These are phyloP conservation scores for Teleiodes luculella DNA, from an alignment of 2,888 invertebrate species.

Conservation along the genomic window DNA sequence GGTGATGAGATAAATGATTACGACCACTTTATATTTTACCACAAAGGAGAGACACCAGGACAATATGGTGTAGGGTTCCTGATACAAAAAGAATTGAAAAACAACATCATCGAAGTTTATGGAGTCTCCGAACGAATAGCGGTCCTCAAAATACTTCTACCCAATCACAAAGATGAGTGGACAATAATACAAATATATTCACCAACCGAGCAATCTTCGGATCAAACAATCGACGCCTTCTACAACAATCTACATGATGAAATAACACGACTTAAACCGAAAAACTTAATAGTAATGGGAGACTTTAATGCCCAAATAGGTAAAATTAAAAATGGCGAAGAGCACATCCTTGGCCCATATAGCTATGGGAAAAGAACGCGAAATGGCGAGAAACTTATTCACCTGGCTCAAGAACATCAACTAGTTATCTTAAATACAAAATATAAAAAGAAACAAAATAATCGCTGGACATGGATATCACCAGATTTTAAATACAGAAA, in stretches of 20 bases:
- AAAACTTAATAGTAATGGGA: slow-evolving; percentile 21
- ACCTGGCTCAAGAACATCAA: slow-evolving; percentile 19
- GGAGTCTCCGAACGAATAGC: slow-evolving; percentile 26
- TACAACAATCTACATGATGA: slow-evolving; percentile 6
- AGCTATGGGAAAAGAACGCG: slow-evolving; percentile 19
- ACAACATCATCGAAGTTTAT: slow-evolving; percentile 21
- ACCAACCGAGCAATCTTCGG: slow-evolving; percentile 19
- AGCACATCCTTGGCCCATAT: slow-evolving; percentile 20
- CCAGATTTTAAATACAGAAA: slow-evolving; percentile 22
- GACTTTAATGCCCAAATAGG: slow-evolving; percentile 25
- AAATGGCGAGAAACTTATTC: slow-evolving; percentile 22
- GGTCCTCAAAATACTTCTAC: not conserved
- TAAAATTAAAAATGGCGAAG: slow-evolving; percentile 15
- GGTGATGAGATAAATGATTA: slow-evolving; percentile 20
- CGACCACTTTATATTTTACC: slow-evolving; percentile 17
- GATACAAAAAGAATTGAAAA: slow-evolving; percentile 20
- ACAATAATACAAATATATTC: slow-evolving; percentile 13
- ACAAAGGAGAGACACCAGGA: slow-evolving; percentile 24
- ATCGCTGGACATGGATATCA: slow-evolving; percentile 26
- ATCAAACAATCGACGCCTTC: slow-evolving; percentile 19
- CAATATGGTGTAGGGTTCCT: slow-evolving; percentile 24
- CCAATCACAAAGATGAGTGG: not conserved
- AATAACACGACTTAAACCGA: slow-evolving; percentile 13
- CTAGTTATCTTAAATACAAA: slow-evolving; percentile 21
- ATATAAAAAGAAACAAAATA: slow-evolving; percentile 18